Evolutionary conservation across 2,113 vertebrate species (phyloP).

Genomic region (Psephotus haematonotus): DNA sequence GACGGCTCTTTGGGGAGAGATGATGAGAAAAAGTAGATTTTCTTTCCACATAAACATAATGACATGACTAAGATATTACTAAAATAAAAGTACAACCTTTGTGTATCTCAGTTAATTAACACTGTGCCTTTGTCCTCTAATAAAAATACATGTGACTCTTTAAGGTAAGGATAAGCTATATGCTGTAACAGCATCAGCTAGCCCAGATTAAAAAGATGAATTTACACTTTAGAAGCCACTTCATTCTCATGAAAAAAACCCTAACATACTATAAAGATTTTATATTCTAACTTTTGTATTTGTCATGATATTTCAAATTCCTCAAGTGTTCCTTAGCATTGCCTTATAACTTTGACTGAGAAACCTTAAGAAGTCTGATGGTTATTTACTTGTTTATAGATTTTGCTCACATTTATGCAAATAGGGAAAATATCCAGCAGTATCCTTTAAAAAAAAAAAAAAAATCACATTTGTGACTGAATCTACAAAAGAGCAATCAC

Average conservation of each 20-base stretch:
- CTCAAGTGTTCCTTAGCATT: neutral
- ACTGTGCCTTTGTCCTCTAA: neutral
- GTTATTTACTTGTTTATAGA: slow-evolving; percentile 46
- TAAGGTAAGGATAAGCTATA: neutral
- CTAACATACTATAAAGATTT: neutral
- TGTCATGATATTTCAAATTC: neutral
- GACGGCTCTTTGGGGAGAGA: accelerated
- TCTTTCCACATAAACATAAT: neutral
- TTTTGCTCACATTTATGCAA: slow-evolving; percentile 42
- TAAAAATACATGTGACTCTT: neutral
- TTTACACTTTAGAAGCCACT: neutral
- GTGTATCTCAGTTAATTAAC: neutral
- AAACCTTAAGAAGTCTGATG: slow-evolving; percentile 8
- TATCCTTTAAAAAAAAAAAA: slow-evolving; percentile 59
- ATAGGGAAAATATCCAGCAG: slow-evolving; percentile 33
- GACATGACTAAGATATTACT: neutral
- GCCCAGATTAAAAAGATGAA: neutral
- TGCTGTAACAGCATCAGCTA: neutral
- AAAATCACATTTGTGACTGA: slow-evolving; percentile 48
- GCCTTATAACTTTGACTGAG: slow-evolving; percentile 33
- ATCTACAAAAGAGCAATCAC: slow-evolving; percentile 54
- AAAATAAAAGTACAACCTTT: neutral
- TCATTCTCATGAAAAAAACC: neutral
- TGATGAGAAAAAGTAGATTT: neutral
- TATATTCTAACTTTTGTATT: neutral